Evolutionary conservation across 2,888 invertebrate species (phyloP), one percentile per base, ranked within the genome.

Genomic region (Esperia sulphurella): DNA sequence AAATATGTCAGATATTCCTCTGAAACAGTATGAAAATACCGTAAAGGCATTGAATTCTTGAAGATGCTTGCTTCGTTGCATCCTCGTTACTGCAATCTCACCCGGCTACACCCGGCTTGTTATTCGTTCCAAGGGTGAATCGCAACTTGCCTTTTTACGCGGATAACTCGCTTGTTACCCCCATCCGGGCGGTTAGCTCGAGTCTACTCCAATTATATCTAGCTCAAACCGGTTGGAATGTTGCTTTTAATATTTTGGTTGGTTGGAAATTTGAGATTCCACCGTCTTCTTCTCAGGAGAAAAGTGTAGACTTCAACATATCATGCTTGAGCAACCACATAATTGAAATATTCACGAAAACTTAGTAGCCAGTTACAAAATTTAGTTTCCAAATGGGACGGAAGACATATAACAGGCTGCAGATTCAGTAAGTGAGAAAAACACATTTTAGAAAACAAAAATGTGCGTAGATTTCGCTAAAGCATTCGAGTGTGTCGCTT

Each of bases 191-290:
- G 85, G 88, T 87, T 87, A 80, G 70, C 74, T 85, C 63, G 78
- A 85, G 83, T 75, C 83, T 86, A 75, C 83, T 87, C 79, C 88
- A 88, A 88, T 88, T 88, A 88, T 79, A 69, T 77, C 73, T 73
- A 75, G 73, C 72, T 76, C 77, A 73, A 86, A 79, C 82, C 71
- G 69, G 72, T 55, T 71, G 74, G 75, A 80, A 68, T 74, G 71
- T 65, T 75, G 78, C 78, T 75, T 73, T 75, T 74, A 66, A 66
- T 67, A 68, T 71, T 43, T 39, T 13, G 8, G 39, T n/a, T 14
- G 13, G 39, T 8, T 39, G 13, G 8, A 13, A n/a, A 8, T 13
- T 37, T 14, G 39, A 39, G 14, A 14, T 39, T 39, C 1, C 13
- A 14, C 3, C 33, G 8, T 10, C 8, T 10, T 33, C 9, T 33